phyloP scores from a whole-genome alignment of 1,140 invertebrate genomes.

The Nylanderia fulva region DNA sequence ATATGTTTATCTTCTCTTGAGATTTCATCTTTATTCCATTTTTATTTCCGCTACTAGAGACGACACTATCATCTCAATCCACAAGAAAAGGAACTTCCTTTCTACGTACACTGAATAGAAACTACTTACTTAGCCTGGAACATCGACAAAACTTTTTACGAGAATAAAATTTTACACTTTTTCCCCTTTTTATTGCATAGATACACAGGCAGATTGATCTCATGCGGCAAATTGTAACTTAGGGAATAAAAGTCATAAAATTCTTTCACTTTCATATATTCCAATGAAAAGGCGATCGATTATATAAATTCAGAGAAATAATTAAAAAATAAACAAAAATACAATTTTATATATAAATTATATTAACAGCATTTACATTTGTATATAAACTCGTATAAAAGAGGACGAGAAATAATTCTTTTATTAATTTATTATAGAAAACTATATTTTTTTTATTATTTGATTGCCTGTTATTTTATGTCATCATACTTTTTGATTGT shows the following conservation, averaged over 20 bases:
- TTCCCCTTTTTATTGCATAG: neutral
- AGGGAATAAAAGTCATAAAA: neutral
- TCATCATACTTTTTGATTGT: neutral
- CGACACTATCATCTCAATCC: neutral
- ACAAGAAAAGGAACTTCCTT: neutral
- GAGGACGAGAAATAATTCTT: neutral
- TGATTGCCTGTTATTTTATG: neutral
- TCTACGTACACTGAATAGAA: slow-evolving; percentile 14
- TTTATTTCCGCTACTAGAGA: neutral
- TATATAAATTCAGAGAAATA: neutral
- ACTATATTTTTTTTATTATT: neutral
- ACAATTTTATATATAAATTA: slow-evolving; percentile 8
- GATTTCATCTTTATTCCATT: neutral
- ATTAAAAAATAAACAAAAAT: neutral
- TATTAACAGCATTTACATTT: neutral
- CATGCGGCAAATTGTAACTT: neutral
- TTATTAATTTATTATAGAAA: neutral
- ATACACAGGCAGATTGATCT: neutral
- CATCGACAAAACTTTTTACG: slow-evolving; percentile 10
- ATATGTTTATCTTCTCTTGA: neutral
- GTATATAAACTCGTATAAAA: neutral
- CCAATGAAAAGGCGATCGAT: neutral
- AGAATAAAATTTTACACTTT: neutral
- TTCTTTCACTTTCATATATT: neutral
- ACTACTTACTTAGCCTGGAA: slow-evolving; percentile 10